phyloP scores from a whole-genome alignment of 2,113 vertebrate genomes.

The Ancistrus triradiatus region DNA sequence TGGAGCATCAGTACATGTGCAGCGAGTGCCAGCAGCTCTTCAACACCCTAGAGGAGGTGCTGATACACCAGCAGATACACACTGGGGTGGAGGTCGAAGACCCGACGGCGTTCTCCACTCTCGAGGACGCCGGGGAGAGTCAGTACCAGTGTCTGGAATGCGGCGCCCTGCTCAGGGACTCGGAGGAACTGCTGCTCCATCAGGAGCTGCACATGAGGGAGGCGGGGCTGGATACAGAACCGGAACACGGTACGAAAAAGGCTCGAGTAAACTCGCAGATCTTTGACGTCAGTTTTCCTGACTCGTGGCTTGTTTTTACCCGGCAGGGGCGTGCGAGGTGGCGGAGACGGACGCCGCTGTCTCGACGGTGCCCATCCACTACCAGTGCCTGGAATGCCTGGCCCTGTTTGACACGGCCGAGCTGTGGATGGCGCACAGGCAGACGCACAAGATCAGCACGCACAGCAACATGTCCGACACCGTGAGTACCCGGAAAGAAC shows the following conservation, averaged over 20 bases:
- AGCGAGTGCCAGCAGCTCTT: constrained; percentile 84
- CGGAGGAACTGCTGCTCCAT: constrained; percentile 79
- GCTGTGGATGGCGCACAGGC: constrained; percentile 80
- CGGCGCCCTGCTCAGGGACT: constrained; percentile 73
- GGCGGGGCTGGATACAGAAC: constrained; percentile 61
- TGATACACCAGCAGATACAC: constrained; percentile 85
- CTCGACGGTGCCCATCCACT: constrained; percentile 71
- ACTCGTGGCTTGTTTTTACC: not conserved
- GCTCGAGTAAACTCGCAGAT: not conserved
- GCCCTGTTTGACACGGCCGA: constrained; percentile 79
- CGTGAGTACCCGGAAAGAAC: no score
- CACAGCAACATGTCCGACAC: constrained; percentile 59
- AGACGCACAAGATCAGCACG: constrained; percentile 70
- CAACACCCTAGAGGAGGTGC: constrained; percentile 80
- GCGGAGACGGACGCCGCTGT: constrained; percentile 49
- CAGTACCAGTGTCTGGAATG: constrained; percentile 87
- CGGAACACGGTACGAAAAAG: no score
- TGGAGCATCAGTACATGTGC: constrained; percentile 89
- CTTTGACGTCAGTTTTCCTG: not conserved
- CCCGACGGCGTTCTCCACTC: constrained; percentile 44
- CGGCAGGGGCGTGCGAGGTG: constrained; percentile 64
- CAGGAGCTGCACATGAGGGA: constrained; percentile 83
- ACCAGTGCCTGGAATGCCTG: constrained; percentile 84
- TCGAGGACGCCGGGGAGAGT: constrained; percentile 57
- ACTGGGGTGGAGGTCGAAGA: constrained; percentile 57